Evolutionary conservation across 1,140 invertebrate species (phyloP), one percentile per base, ranked within the genome.

Genomic region (fruit fly (Drosophila melanogaster)): DNA sequence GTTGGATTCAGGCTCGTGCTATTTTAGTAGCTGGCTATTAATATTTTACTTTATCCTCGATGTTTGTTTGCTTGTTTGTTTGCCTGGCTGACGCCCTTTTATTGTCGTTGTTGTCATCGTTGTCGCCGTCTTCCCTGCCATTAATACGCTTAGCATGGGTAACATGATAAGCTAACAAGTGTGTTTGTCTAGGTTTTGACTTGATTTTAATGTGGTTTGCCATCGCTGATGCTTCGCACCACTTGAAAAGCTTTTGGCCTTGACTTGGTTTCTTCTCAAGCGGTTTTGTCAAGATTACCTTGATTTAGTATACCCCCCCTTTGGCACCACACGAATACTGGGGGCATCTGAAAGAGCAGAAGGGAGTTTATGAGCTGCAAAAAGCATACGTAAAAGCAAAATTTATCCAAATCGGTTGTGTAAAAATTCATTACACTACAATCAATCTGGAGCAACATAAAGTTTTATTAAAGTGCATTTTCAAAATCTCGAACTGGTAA

Each of bases 141-240:
- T 89, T 87, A 87, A 87, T 89, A 79, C 84, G 75, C 75, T 87
- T 89, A 89, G 89, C 83, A 79, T 87, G 80, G 77, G 84, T 84
- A 89, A 84, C 84, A 87, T 90, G 84, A 90, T 87, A 87, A 89
- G 84, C 84, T 79, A 89, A 87, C 84, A 89, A 87, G 83, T 80
- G 72, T 87, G 83, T 89, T 87, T 87, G 84, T 79, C 83, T 87
- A 83, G 79, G 76, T 66, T 77, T 78, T 84, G 76, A 84, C 84
- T 89, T 77, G 83, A 76, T 83, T 87, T 76, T 87, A 57, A 78
- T 75, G 69, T 81, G 77, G 66, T 73, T 85, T 37, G 35, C 40
- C 19, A 22, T 15, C 26, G 47, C 47, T 33, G 47, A 50, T 22
- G 37, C 17, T 37, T 12, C 5, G 8, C 22, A 15, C 41, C 22